A percentile compares a stretch with the other conserved stretches of the same genome.
Evolutionary conservation across 2,113 vertebrate species (phyloP).

Genomic region (Malurus melanocephalus): DNA sequence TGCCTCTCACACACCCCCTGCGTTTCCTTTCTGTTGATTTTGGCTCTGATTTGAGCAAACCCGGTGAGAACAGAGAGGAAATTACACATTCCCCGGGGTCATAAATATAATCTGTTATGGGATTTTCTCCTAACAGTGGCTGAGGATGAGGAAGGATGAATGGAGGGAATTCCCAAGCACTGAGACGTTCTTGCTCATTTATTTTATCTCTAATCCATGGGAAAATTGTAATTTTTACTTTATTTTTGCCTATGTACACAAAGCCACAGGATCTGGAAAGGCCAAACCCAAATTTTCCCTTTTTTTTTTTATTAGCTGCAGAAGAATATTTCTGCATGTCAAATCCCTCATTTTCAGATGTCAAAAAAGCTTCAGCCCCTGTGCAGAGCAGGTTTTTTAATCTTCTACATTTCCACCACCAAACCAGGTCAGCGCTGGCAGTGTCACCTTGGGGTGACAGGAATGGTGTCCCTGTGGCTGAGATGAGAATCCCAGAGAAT

Average conservation of each 20-base stretch:
- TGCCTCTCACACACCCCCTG: not conserved
- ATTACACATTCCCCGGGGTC: conserved; percentile 15
- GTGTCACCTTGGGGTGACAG: not conserved
- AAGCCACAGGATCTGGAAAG: not conserved
- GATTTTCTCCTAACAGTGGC: not conserved
- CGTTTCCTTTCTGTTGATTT: not conserved
- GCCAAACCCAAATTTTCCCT: not conserved
- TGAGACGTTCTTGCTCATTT: not conserved
- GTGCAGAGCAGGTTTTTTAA: not conserved
- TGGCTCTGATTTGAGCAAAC: not conserved
- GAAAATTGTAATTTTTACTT: not conserved
- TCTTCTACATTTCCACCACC: accelerated
- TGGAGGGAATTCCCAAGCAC: conserved; percentile 26
- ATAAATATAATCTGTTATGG: not conserved
- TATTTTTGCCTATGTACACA: not conserved
- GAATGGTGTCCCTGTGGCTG: not conserved
- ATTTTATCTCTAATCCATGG: not conserved
- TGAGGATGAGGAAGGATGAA: not conserved
- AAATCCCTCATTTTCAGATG: not conserved
- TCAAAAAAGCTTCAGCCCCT: accelerated
- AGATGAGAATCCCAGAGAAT: not conserved
- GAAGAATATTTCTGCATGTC: not conserved
- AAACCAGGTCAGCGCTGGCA: not conserved
- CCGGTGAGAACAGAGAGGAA: not conserved
- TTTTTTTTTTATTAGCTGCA: not conserved